phyloP scores from a whole-genome alignment of 1,140 invertebrate species.

The Aphaenogaster floridana region DNA sequence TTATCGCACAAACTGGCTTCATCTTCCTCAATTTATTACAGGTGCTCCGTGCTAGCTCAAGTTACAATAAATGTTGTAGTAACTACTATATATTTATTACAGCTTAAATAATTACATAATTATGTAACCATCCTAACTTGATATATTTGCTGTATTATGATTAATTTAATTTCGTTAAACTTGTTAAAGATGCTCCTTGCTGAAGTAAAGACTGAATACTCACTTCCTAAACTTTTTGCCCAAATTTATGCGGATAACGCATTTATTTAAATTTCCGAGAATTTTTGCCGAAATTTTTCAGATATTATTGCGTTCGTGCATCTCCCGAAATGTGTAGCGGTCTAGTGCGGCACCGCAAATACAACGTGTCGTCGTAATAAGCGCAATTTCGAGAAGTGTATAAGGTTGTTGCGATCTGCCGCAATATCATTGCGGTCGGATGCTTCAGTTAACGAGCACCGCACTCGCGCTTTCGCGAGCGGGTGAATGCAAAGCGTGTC shows the following conservation, averaged over 20 bases:
- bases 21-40: slow-evolving; percentile 17
- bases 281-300: background rate
- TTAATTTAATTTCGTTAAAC: slow-evolving; percentile 5
- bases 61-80: background rate
- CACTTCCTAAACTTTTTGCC: background rate
- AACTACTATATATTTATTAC: background rate
- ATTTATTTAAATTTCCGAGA: background rate
- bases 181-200: background rate
- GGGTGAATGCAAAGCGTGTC: slow-evolving; percentile 29
- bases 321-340: background rate
- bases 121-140: background rate
- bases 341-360: background rate
- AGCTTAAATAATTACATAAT: background rate
- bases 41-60: background rate
- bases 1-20: background rate
- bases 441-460: slow-evolving; percentile 50
- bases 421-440: slow-evolving; percentile 53
- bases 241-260: background rate
- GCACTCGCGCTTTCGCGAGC: slow-evolving; percentile 19
- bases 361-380: slow-evolving; percentile 36
- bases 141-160: background rate
- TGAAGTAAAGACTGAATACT: background rate
- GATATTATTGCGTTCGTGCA: background rate
- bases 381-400: slow-evolving; percentile 38
- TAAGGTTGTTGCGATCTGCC: slow-evolving; percentile 42